These are phyloP conservation scores for Hippoglossus stenolepis DNA, from an alignment of 2,113 vertebrate genomes.

Conservation along the genomic window DNA sequence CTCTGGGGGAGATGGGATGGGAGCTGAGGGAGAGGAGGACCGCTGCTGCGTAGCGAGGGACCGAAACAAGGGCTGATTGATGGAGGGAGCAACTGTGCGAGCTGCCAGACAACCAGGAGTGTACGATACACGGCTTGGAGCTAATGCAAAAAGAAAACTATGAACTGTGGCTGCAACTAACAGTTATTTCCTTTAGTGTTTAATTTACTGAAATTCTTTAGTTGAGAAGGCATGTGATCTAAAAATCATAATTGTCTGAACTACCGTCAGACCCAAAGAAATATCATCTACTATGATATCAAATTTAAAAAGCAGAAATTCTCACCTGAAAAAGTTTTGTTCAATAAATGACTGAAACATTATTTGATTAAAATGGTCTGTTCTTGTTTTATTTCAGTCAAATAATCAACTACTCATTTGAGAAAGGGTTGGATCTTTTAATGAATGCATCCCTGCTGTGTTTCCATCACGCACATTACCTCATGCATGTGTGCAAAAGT, in stretches of 20 bases:
- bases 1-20: slow-evolving; percentile 35
- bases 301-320: not conserved
- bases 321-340: not conserved
- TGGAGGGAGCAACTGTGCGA: slow-evolving; percentile 17
- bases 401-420: not conserved
- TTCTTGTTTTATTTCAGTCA: not conserved
- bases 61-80: slow-evolving; percentile 66
- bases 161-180: not conserved
- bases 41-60: slow-evolving; percentile 35
- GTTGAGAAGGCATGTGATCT: not conserved
- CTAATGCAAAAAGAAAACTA: not conserved
- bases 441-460: too few species aligned
- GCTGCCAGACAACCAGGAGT: slow-evolving; percentile 27
- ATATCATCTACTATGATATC: not conserved
- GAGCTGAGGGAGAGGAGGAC: slow-evolving; percentile 56
- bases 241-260: too few species aligned
- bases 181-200: not conserved
- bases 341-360: not conserved
- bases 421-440: not conserved
- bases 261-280: too few species aligned
- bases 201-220: not conserved
- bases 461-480: too few species aligned
- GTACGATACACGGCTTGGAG: not conserved
- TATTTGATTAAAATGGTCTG: not conserved
- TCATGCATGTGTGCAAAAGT: too few species aligned